Percentiles rank a stretch among this genome's conserved stretches.
These are phyloP conservation scores for Megaustenia siamemsis DNA, from an alignment of 2,888 invertebrate genomes.

Conservation along the genomic window DNA sequence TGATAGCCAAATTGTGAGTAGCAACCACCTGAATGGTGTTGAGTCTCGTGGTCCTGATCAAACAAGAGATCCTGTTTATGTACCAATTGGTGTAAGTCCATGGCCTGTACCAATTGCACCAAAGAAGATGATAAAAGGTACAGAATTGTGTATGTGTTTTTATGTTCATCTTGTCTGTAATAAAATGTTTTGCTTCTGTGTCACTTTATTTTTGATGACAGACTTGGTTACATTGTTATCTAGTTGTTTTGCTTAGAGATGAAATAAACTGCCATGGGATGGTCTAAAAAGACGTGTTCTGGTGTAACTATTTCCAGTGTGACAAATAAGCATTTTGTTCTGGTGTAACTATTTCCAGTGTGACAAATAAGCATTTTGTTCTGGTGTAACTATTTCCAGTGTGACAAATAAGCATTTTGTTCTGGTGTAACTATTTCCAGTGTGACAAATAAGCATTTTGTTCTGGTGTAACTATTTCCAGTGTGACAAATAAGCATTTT, in stretches of 20 bases:
- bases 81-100: neutral
- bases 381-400: too few relatives aligned
- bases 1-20: neutral
- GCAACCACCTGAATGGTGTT: too few relatives aligned
- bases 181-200: too few relatives aligned
- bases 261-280: neutral
- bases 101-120: neutral
- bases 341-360: too few relatives aligned
- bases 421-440: too few relatives aligned
- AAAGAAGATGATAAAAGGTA: constrained; percentile 11
- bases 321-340: too few relatives aligned
- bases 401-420: too few relatives aligned
- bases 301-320: neutral
- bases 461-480: too few relatives aligned
- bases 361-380: too few relatives aligned
- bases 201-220: too few relatives aligned
- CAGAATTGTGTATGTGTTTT: neutral
- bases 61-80: neutral
- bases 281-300: neutral
- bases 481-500: too few relatives aligned
- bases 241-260: neutral
- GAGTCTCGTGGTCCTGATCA: neutral
- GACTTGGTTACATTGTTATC: neutral
- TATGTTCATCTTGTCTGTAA: neutral
- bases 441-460: too few relatives aligned